A percentile compares a stretch with the other conserved stretches of the same genome.
Conservation (phyloP, 2,113 vertebrate genomes). For the Cebus imitator region DNA sequence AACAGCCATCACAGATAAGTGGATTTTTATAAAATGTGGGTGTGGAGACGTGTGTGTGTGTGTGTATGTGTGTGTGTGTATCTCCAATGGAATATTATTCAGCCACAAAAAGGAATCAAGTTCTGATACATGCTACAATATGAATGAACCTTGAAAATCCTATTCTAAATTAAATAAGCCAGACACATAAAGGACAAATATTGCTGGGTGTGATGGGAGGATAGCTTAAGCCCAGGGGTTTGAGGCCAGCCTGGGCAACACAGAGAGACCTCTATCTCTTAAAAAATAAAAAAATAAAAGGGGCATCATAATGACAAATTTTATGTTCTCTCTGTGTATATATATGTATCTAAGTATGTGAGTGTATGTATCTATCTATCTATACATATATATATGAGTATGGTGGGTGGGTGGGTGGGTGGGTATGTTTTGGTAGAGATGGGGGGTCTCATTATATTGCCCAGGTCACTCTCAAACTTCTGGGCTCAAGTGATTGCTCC, state of each 20-base stretch:
- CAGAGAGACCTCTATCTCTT: neutral
- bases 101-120: constrained; percentile 4
- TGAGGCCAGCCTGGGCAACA: neutral
- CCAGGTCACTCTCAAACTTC: too few relatives aligned
- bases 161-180: neutral
- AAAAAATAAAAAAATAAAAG: neutral
- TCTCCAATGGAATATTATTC: neutral
- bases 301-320: neutral
- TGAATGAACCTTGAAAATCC: neutral
- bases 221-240: neutral
- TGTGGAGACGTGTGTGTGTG: too few relatives aligned
- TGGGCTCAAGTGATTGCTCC: too few relatives aligned
- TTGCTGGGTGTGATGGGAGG: neutral
- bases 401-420: too few relatives aligned
- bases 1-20: neutral
- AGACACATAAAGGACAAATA: neutral
- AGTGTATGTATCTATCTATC: too few relatives aligned
- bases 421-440: too few relatives aligned
- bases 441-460: too few relatives aligned
- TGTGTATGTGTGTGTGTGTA: neutral
- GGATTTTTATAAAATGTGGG: neutral
- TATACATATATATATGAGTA: too few relatives aligned
- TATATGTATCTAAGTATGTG: too few relatives aligned
- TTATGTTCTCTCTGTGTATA: neutral
- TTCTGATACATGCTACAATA: neutral